These are phyloP conservation scores for Pristionchus entomophagus DNA, from an alignment of 2,888 invertebrate genomes.

Conservation along the genomic window DNA sequence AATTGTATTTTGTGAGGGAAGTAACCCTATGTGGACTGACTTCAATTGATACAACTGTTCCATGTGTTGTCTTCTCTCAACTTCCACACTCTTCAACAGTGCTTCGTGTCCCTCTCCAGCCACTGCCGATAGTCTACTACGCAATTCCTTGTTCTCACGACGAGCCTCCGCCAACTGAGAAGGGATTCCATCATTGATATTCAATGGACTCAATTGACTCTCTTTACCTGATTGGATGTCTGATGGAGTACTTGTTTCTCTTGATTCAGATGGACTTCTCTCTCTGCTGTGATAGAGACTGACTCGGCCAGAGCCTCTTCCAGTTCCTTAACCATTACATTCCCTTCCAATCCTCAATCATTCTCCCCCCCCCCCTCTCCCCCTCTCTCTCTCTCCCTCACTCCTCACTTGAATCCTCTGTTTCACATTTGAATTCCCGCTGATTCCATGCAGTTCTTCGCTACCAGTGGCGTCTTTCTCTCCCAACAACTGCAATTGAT, in stretches of 20 bases:
- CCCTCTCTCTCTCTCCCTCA: neutral
- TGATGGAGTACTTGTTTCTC: conserved; percentile 77
- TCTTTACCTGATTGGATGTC: conserved; percentile 56
- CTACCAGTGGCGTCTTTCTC: conserved; percentile 35
- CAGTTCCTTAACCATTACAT: conserved; percentile 82
- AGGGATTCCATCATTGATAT: neutral
- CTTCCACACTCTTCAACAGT: conserved; percentile 77
- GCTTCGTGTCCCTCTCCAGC: conserved; percentile 46
- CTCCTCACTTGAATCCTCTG: conserved; percentile 40
- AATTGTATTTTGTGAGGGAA: too few species aligned
- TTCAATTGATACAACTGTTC: conserved; percentile 87
- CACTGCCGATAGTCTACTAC: conserved; percentile 38
- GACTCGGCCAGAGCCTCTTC: conserved; percentile 90
- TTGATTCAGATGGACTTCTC: conserved; percentile 79
- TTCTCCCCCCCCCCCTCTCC: too few species aligned
- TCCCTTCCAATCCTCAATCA: too few species aligned
- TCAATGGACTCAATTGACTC: neutral
- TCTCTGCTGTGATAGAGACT: conserved; percentile 80
- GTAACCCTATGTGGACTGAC: conserved; percentile 83
- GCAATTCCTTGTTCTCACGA: conserved; percentile 51
- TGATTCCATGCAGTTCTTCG: neutral
- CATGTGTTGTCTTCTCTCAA: conserved; percentile 83
- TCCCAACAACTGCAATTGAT: conserved; percentile 22
- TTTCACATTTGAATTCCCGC: conserved; percentile 23
- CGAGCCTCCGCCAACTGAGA: conserved; percentile 47